These are phyloP conservation scores for Solenodon paradoxus DNA, from an alignment of 2,113 vertebrate species.

Conservation along the genomic window DNA sequence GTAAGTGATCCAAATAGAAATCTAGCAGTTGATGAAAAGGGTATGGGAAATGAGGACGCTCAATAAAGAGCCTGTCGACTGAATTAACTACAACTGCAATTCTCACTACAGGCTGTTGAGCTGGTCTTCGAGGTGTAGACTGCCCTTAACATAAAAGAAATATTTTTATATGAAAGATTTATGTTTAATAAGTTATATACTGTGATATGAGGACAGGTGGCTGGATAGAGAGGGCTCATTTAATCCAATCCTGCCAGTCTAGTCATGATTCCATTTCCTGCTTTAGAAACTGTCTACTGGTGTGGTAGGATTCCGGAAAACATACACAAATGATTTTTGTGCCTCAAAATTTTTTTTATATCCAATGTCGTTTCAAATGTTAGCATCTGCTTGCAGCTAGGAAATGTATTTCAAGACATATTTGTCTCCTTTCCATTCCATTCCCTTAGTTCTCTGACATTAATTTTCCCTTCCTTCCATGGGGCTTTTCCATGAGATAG, in stretches of 20 bases:
- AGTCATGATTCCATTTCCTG: background rate
- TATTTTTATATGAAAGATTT: background rate
- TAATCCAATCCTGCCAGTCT: background rate
- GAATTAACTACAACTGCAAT: background rate
- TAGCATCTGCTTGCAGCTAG: background rate
- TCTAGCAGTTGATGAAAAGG: background rate
- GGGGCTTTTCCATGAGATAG: slow-evolving; percentile 20
- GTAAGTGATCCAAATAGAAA: background rate
- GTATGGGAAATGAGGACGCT: background rate
- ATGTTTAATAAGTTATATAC: background rate
- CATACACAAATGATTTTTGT: background rate
- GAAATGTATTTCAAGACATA: slow-evolving; percentile 34
- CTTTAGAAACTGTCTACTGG: background rate
- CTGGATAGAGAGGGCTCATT: background rate
- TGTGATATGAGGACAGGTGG: background rate
- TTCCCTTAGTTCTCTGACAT: slow-evolving; percentile 11
- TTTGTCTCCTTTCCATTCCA: background rate
- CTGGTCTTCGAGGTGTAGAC: background rate
- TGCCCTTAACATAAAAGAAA: background rate
- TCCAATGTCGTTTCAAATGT: background rate
- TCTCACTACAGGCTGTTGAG: background rate
- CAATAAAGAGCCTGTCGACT: background rate
- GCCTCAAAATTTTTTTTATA: background rate
- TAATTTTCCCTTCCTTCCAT: slow-evolving; percentile 1
- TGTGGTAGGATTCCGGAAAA: background rate